Evolutionary conservation across 2,888 invertebrate genomes (phyloP).

Genomic region (Hirtodrosophila cameraria): DNA sequence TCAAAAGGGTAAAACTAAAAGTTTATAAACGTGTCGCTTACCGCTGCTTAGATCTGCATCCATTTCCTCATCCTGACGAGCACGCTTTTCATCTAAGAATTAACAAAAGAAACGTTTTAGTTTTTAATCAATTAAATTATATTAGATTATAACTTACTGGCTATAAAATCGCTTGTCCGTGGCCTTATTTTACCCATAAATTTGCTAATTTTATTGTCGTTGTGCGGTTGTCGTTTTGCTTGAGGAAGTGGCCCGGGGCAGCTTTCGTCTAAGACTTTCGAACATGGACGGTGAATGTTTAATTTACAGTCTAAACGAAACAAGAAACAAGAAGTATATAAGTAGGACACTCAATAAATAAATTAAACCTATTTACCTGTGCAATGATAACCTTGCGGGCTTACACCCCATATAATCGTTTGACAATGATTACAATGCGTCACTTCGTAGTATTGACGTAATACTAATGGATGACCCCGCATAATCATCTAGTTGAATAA

Average conservation of each 20-base stretch:
- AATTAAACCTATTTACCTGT: slow-evolving; percentile 87
- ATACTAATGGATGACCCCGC: slow-evolving; percentile 95
- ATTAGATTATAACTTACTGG: slow-evolving; percentile 62
- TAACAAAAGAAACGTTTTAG: neutral
- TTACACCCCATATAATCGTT: slow-evolving; percentile 96
- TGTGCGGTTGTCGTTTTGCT: slow-evolving; percentile 85
- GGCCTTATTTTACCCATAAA: slow-evolving; percentile 88
- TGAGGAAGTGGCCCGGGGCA: slow-evolving; percentile 90
- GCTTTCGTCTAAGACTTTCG: slow-evolving; percentile 90
- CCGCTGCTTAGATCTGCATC: slow-evolving; percentile 81
- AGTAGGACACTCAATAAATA: neutral
- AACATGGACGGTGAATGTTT: slow-evolving; percentile 93
- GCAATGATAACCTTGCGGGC: slow-evolving; percentile 98
- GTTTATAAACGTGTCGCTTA: slow-evolving; percentile 59
- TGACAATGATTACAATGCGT: slow-evolving; percentile 97
- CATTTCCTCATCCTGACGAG: slow-evolving; percentile 83
- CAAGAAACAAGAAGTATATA: slow-evolving; percentile 11
- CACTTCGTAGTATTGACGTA: slow-evolving; percentile 94
- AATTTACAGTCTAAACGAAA: slow-evolving; percentile 91
- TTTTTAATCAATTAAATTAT: neutral
- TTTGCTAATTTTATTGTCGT: slow-evolving; percentile 89
- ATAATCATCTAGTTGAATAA: slow-evolving; percentile 87
- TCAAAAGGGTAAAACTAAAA: neutral
- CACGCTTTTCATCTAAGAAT: slow-evolving; percentile 76
- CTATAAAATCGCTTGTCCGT: slow-evolving; percentile 78